Evolutionary conservation across 2,113 vertebrate genomes (phyloP).

Genomic region (Aphelocoma coerulescens): DNA sequence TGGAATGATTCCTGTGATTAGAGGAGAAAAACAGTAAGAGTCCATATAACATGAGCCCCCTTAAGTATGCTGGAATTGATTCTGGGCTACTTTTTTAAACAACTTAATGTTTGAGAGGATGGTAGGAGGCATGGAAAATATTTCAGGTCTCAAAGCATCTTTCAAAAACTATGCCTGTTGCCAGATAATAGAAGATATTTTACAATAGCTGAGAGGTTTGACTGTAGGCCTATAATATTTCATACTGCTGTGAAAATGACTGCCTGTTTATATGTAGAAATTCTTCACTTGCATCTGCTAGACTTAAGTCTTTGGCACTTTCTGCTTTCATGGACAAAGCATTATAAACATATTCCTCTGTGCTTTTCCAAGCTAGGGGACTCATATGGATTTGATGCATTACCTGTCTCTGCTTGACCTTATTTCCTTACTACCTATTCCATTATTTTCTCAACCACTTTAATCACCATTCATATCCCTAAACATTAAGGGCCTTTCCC

Average conservation of each 20-base stretch:
- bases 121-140: neutral
- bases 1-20: slow-evolving; percentile 84
- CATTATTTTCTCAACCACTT: neutral
- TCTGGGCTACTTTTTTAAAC: neutral
- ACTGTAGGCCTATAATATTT: neutral
- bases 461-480: neutral
- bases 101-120: neutral
- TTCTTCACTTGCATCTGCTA: neutral
- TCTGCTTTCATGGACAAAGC: neutral
- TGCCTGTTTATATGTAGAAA: neutral
- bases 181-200: neutral
- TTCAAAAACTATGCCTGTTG: neutral
- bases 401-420: neutral
- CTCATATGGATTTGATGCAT: neutral
- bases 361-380: neutral
- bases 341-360: neutral
- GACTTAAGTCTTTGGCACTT: neutral
- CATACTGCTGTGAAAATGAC: neutral
- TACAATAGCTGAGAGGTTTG: neutral
- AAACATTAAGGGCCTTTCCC: neutral
- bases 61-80: neutral
- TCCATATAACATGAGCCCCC: neutral
- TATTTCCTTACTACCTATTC: neutral
- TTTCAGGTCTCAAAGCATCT: neutral
- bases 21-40: neutral